Conservation (phyloP, 2,113 vertebrate genomes). For the Syngnathus scovelli region DNA sequence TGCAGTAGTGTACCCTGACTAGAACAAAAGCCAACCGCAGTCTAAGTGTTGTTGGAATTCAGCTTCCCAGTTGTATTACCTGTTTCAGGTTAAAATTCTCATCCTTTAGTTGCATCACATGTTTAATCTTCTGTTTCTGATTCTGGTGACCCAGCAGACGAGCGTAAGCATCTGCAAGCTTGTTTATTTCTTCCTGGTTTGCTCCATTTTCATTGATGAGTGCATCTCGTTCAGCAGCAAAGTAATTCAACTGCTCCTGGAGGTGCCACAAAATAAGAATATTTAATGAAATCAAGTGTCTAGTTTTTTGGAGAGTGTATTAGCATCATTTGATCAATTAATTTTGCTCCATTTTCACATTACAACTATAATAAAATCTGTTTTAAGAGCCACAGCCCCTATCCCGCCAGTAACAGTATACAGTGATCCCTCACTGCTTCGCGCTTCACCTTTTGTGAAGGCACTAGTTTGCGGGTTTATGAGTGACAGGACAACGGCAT, state of each 20-base stretch:
- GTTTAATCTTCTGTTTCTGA: slow-evolving; percentile 95
- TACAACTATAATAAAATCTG: too few species aligned
- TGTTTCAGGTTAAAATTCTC: slow-evolving; percentile 84
- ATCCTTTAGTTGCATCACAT: slow-evolving; percentile 90
- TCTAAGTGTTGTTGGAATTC: background rate
- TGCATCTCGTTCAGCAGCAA: slow-evolving; percentile 80
- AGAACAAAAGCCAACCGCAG: too few species aligned
- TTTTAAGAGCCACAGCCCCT: too few species aligned
- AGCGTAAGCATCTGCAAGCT: slow-evolving; percentile 83
- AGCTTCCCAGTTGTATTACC: slow-evolving; percentile 58
- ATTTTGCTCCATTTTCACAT: background rate
- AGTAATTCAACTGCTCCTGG: slow-evolving; percentile 88
- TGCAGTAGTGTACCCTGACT: too few species aligned
- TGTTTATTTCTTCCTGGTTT: slow-evolving; percentile 86
- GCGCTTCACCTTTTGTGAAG: too few species aligned
- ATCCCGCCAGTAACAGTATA: too few species aligned
- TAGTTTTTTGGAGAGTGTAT: too few species aligned
- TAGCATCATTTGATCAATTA: background rate
- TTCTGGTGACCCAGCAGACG: slow-evolving; percentile 93
- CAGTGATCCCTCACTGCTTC: too few species aligned
- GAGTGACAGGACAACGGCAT: too few species aligned
- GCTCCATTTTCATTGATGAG: slow-evolving; percentile 83
- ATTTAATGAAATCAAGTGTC: background rate
- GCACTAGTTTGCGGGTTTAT: too few species aligned
- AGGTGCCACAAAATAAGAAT: slow-evolving; percentile 12